Base-by-base conservation (phyloP, 1,140 invertebrate species). In the Periplaneta americana region DNA sequence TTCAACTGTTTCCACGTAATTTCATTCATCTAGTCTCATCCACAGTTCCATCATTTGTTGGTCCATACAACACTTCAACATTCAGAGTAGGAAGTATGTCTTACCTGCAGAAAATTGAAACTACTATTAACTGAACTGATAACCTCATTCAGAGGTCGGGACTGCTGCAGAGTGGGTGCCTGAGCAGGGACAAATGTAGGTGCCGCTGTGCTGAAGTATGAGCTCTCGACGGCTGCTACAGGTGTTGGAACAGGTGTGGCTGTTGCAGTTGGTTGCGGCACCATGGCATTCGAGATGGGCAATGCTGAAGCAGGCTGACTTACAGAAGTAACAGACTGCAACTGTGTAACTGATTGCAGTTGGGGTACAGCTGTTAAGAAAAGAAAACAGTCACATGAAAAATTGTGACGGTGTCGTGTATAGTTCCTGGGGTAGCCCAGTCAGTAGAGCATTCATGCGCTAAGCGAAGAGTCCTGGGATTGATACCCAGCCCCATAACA, bases 31-130 rank as follows among this genome's bases (percentile, higher is more conserved):
- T 18, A n/a, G 74, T 34, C 34, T 8, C 74, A 31, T 75, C 13
- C 11, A 11, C 28, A 9, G 22, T 34, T 34, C 11, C 74, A 13
- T 28, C 11, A 75, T 28, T 18, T 75, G 11, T 34, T 75, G 8
- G 8, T 10, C 8, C 74, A 17, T 66, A 18, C 57, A n/a, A n/a
- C n/a, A n/a, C n/a, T n/a, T n/a, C n/a, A n/a, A n/a, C n/a, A n/a
- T n/a, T n/a, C n/a, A n/a, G n/a, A n/a, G n/a, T n/a, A n/a, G n/a
- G n/a, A n/a, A n/a, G n/a, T n/a, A 1, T 77, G 33, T 32, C 39
- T 13, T n/a, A 80, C 80, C 66, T 80, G 80, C 35, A 80, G 39
- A 33, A 82, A 82, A 66, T 80, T 77, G 36, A 80, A 66, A 57
- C 48, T 57, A 57, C 48, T 57, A 32, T 78, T 77, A 57, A 75